Conservation (phyloP, 2,888 invertebrate genomes). For the Chymomyza procnemis region DNA sequence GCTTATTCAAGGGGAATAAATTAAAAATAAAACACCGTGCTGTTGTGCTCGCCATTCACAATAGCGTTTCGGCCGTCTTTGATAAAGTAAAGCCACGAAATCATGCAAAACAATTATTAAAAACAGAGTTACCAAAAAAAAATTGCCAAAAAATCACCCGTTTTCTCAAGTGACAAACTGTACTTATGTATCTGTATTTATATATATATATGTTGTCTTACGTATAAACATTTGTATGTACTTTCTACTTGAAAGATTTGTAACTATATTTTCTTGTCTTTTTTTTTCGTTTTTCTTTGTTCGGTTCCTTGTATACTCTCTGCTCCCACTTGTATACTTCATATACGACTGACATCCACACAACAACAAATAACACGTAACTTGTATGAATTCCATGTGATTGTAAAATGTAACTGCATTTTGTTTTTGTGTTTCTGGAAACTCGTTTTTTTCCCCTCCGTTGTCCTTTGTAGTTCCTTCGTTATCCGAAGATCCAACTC, state of each 20-base stretch:
- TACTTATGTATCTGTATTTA: conserved; percentile 13
- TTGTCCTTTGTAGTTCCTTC: conserved; percentile 76
- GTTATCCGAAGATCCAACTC: conserved; percentile 79
- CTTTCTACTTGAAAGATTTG: neutral
- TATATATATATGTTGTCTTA: conserved; percentile 12
- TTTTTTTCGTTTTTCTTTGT: neutral
- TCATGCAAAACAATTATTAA: no score
- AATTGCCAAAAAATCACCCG: no score
- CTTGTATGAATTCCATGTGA: conserved; percentile 33
- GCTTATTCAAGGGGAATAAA: no score
- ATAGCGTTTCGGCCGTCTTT: no score
- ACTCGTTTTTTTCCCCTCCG: conserved; percentile 16
- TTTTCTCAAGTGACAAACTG: neutral
- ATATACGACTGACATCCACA: neutral
- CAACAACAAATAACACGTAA: conserved; percentile 26
- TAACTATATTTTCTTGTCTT: conserved; percentile 24
- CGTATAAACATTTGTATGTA: conserved; percentile 6
- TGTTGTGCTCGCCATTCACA: no score
- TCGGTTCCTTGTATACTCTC: neutral
- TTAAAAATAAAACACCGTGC: no score
- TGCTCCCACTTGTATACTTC: neutral
- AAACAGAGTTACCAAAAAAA: no score
- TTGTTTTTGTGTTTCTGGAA: conserved; percentile 4
- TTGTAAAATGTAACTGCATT: conserved; percentile 24
- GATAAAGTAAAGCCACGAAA: no score